Evolutionary conservation across 2,113 vertebrate species (phyloP), one percentile per base, ranked within the genome.

Genomic region (Ancistrus triradiatus): DNA sequence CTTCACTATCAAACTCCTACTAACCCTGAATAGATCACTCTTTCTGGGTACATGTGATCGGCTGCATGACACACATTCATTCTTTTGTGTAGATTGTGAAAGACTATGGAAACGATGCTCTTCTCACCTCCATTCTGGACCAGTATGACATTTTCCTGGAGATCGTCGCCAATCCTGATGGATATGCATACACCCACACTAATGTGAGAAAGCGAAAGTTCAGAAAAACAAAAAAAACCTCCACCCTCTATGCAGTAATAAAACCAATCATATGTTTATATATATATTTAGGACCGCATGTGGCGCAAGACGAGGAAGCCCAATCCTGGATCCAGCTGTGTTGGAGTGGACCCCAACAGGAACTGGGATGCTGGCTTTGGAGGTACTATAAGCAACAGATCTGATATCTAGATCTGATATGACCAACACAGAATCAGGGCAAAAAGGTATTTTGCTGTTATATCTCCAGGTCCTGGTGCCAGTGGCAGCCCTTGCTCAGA

Each of bases 301-400:
- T 97, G 95, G 93, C 84, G 92, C 59, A 97, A 97, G 80, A 97
- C 92, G 17, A 88, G 92, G 73, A 92, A 91, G 52, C 68, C 75
- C 71, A 87, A 86, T n/a, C 21, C 79, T 0, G 87, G 90, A 7
- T 83, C 81, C 1, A 31, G 0, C 48, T 95, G 93, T 13, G 14
- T 84, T 0, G 94, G 94, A 0, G 92, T 95, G 10, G 95, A 97
- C 59, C 91, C 93, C 72, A 97, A 97, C 86, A 77, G 94, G 28
- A 97, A 95, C 55, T 95, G 92, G 92, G 87, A 88, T 0, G 81
- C 83, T 0, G 91, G 89, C 0, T 97, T 95, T 70, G 93, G 92
- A 90, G 89, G 95, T 95, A 84, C 1, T 7, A n/a, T 28, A 10
- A 2, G 6, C 9, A 35, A 6, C 38, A 11, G n/a, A n/a, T n/a